Evolutionary conservation across 2,113 vertebrate species (phyloP), one percentile per base, ranked within the genome.

Genomic region (Pelobates fuscus): DNA sequence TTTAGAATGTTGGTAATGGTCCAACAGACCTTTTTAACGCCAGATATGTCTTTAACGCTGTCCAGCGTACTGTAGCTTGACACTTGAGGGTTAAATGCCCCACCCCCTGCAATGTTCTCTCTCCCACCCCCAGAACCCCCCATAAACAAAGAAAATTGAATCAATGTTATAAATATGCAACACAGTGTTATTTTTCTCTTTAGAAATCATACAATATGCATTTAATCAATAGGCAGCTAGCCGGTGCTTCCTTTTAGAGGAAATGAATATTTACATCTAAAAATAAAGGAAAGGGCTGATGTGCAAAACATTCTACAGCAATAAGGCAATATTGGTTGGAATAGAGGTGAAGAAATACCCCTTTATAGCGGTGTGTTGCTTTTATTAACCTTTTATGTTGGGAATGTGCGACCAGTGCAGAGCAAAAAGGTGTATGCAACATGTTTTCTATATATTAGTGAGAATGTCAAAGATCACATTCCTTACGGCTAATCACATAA

Each of bases 131-230:
- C 32, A 37, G 5, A n/a, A n/a, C 23, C 41, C 27, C 32, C 7
- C n/a, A 32, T 63, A 72, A 72, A 63, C 59, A 52, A 32, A 63
- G 70, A 52, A 72, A 72, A 37, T 62, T 2, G 21, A 54, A 72
- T 72, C 70, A 72, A 72, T 72, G 37, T 64, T 72, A 63, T 72
- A 72, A 72, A 72, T 72, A 72, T 72, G 61, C 70, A 72, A 26
- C 70, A 60, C 55, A 6, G 37, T 29, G 60, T 54, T 70, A 37
- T 54, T 72, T 70, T 72, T 54, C 70, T 63, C 59, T 57, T 63
- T 71, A 71, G 69, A 71, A 71, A 61, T 72, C 59, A 63, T 72
- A 72, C 49, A 72, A 72, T 72, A 72, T 72, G 59, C 70, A 72
- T 54, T 64, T 63, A 64, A 72, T 72, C 70, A 54, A 72, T 72